Conservation (phyloP, 2,113 vertebrate species). For the Anseranas semipalmata region DNA sequence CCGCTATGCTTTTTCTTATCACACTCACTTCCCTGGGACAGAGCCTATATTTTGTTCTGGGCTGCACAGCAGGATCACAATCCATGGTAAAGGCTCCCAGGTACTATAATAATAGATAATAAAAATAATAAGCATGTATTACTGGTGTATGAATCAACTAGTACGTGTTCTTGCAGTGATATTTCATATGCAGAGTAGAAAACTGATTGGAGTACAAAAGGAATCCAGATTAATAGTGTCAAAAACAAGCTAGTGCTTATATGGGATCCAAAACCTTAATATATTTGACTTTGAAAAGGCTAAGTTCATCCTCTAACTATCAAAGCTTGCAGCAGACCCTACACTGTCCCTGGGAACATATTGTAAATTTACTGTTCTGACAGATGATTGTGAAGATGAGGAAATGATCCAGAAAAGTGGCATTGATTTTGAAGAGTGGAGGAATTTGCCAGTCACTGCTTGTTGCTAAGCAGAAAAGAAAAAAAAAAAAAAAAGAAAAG, state of each 20-base stretch:
- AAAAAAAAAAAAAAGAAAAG: background rate
- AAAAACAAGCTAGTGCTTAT: background rate
- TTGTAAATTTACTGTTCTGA: background rate
- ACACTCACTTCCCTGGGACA: background rate
- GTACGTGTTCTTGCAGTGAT: background rate
- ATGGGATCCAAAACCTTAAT: background rate
- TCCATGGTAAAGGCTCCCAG: background rate
- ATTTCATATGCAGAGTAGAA: background rate
- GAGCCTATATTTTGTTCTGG: background rate
- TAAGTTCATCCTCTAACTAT: background rate
- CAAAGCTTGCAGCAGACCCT: background rate
- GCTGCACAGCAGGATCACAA: background rate
- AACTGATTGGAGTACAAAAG: background rate
- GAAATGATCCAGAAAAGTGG: slow-evolving; percentile 61
- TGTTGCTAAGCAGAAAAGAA: slow-evolving; percentile 32
- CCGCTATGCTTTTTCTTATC: background rate
- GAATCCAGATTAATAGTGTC: background rate
- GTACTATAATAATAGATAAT: background rate
- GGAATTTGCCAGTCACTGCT: slow-evolving; percentile 52
- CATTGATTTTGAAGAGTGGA: slow-evolving; percentile 53
- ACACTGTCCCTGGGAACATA: background rate
- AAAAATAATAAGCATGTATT: background rate
- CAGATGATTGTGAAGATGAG: background rate
- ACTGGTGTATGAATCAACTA: background rate
- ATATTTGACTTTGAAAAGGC: background rate